These are phyloP conservation scores for Ochropleura leucogaster DNA, from an alignment of 2,888 invertebrate genomes.

Conservation along the genomic window DNA sequence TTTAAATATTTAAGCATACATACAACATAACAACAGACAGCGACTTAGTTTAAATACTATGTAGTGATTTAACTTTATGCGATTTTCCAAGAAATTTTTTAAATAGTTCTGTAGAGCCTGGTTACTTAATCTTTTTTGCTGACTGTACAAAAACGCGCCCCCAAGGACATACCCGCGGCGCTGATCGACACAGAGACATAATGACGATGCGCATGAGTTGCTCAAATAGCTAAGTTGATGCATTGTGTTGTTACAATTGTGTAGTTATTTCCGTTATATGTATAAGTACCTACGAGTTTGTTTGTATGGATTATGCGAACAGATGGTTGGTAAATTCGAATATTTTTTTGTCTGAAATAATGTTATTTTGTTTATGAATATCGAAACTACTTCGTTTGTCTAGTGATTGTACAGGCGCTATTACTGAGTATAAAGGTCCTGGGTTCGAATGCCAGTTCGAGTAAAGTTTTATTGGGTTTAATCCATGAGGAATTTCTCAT, in stretches of 20 bases:
- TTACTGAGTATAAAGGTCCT: neutral
- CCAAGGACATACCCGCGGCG: slow-evolving; percentile 46
- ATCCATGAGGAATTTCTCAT: neutral
- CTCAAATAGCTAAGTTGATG: slow-evolving; percentile 4
- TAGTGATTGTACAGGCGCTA: neutral
- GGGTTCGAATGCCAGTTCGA: neutral
- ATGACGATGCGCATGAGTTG: slow-evolving; percentile 46
- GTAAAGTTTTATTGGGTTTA: neutral
- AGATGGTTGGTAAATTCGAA: neutral
- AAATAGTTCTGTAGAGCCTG: too few relatives aligned
- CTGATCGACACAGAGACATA: slow-evolving; percentile 5
- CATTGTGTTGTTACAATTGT: slow-evolving; percentile 21
- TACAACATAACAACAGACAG: too few relatives aligned
- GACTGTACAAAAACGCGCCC: slow-evolving; percentile 1
- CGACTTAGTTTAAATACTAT: too few relatives aligned
- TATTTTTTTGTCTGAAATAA: neutral
- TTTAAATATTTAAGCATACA: too few relatives aligned
- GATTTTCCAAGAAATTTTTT: too few relatives aligned
- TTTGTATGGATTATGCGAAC: neutral
- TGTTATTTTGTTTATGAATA: neutral
- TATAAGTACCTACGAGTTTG: slow-evolving; percentile 1
- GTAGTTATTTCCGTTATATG: neutral
- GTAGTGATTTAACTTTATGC: too few relatives aligned
- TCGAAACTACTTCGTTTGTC: neutral
- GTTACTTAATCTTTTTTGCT: too few relatives aligned